A percentile compares a stretch with the other conserved stretches of the same genome.
Conservation (phyloP, 2,888 invertebrate species). For the Drosophila diplacantha region DNA sequence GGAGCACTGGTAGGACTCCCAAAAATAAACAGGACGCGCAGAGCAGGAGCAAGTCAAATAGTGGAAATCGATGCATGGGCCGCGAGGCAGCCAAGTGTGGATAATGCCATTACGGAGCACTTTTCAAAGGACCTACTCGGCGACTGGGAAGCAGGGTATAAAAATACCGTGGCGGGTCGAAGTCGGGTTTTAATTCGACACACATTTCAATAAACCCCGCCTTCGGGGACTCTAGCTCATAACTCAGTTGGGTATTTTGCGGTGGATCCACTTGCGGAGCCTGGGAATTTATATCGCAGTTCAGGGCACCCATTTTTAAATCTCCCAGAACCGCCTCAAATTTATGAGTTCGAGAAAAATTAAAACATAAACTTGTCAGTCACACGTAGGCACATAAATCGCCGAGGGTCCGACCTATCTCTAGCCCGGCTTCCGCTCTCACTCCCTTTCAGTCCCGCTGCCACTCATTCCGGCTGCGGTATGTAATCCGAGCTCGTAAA, state of each 20-base stretch:
- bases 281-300: conserved; percentile 47
- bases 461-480: conserved; percentile 11
- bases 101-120: conserved; percentile 61
- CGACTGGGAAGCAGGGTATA: conserved; percentile 51
- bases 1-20: conserved; percentile 5
- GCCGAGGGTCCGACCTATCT: conserved; percentile 5
- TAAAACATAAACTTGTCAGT: conserved; percentile 66
- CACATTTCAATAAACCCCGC: conserved; percentile 44
- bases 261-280: conserved; percentile 42
- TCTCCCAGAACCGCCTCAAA: conserved; percentile 43
- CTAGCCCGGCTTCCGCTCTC: conserved; percentile 3
- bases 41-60: conserved; percentile 8
- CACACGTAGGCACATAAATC: conserved; percentile 66
- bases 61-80: conserved; percentile 47
- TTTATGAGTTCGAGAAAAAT: conserved; percentile 48
- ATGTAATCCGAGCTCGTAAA: conserved; percentile 59
- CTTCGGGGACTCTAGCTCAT: conserved; percentile 14
- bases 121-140: conserved; percentile 50
- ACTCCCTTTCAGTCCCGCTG: background rate
- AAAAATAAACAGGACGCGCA: conserved; percentile 30
- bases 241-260: conserved; percentile 29
- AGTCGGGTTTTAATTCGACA: conserved; percentile 41
- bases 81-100: conserved; percentile 55
- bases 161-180: conserved; percentile 42
- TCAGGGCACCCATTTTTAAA: conserved; percentile 50